Evolutionary conservation across 2,888 invertebrate genomes (phyloP).

Genomic region (Metellina segmentata): DNA sequence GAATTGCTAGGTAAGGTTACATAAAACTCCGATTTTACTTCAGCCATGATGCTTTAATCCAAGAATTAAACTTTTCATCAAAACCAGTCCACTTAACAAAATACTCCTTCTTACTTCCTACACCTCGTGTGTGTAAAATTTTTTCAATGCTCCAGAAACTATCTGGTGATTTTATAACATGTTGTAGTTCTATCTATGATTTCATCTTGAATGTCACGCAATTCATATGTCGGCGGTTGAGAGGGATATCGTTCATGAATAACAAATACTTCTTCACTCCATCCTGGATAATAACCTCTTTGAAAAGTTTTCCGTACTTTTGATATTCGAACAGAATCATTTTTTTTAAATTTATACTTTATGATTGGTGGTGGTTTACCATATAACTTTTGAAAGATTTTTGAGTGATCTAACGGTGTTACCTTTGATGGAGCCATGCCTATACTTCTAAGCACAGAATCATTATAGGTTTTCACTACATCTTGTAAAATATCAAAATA

Average conservation of each 20-base stretch:
- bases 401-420: neutral
- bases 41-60: constrained; percentile 24
- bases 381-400: constrained; percentile 43
- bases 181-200: constrained; percentile 28
- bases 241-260: constrained; percentile 17
- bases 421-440: constrained; percentile 20
- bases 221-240: neutral
- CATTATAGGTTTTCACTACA: constrained; percentile 37
- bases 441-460: constrained; percentile 22
- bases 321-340: constrained; percentile 26
- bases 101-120: constrained; percentile 15
- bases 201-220: constrained; percentile 14
- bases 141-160: constrained; percentile 33
- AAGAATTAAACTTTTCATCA: constrained; percentile 7
- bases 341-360: neutral
- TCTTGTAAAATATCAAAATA: constrained; percentile 16
- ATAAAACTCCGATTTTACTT: constrained; percentile 44
- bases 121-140: constrained; percentile 24
- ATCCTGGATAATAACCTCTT: constrained; percentile 48
- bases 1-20: constrained; percentile 78
- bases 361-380: neutral
- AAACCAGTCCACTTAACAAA: constrained; percentile 42
- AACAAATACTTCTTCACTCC: constrained; percentile 29
- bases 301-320: neutral
- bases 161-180: constrained; percentile 3